These are phyloP conservation scores for Morbakka virulenta DNA, from an alignment of 30 jellyfish, hydroid and myxozoan genomes.

Conservation along the genomic window DNA sequence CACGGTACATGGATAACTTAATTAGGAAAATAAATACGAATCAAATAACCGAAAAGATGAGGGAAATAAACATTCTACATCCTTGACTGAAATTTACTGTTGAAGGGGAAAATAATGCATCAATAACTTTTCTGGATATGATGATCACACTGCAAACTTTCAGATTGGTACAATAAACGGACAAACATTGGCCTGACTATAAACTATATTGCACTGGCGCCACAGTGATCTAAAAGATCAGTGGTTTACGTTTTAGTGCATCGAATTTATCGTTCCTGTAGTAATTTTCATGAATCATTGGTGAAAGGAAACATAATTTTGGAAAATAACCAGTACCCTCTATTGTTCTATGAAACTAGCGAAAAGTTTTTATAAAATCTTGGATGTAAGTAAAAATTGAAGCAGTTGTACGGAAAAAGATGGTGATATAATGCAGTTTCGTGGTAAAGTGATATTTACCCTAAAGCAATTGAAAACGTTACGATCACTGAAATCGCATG, in stretches of 20 bases:
- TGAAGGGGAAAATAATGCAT: constrained; percentile 1
- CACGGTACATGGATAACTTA: constrained; percentile 25
- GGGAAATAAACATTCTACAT: constrained; percentile 24
- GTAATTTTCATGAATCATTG: constrained; percentile 21
- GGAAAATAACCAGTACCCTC: constrained; percentile 21
- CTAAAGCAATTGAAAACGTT: too few relatives aligned
- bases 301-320: constrained; percentile 15
- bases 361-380: not conserved
- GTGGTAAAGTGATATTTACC: constrained; percentile 5
- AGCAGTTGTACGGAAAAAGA: not conserved
- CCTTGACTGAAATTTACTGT: constrained; percentile 31
- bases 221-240: constrained; percentile 14
- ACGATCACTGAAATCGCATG: constrained; percentile 26
- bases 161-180: constrained; percentile 17
- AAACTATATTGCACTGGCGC: constrained; percentile 32
- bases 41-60: constrained; percentile 11
- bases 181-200: constrained; percentile 35
- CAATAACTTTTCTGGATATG: constrained; percentile 45
- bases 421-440: constrained; percentile 13
- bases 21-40: constrained; percentile 5
- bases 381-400: not conserved
- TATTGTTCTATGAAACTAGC: constrained; percentile 9
- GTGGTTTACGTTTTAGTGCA: constrained; percentile 18
- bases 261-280: constrained; percentile 9
- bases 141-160: not conserved